Percentiles rank a stretch among this genome's conserved stretches.
These are phyloP conservation scores for Sesia bembeciformis DNA, from an alignment of 2,888 invertebrate species.

Conservation along the genomic window DNA sequence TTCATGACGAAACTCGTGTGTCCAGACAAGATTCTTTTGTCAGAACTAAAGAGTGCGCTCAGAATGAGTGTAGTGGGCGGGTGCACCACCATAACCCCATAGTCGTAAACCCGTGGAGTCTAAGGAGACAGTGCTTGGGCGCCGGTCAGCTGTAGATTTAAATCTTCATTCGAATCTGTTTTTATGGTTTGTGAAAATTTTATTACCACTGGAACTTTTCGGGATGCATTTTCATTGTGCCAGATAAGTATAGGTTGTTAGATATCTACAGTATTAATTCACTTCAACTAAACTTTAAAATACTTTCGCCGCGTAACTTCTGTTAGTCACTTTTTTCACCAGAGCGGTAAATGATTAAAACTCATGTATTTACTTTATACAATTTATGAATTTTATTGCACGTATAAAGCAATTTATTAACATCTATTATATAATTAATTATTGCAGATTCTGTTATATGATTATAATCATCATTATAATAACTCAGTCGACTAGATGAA, in stretches of 20 bases:
- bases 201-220: slow-evolving; percentile 22
- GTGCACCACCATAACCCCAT: slow-evolving; percentile 24
- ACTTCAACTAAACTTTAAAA: too few species aligned
- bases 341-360: too few species aligned
- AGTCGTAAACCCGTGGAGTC: slow-evolving; percentile 32
- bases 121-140: slow-evolving; percentile 26
- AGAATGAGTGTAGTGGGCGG: slow-evolving; percentile 25
- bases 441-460: neutral
- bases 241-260: too few species aligned
- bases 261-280: too few species aligned
- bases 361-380: too few species aligned
- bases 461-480: slow-evolving; percentile 12
- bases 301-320: too few species aligned
- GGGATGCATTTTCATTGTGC: slow-evolving; percentile 6
- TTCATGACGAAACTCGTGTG: slow-evolving; percentile 9
- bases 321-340: too few species aligned
- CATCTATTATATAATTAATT: neutral
- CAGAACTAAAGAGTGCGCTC: slow-evolving; percentile 17
- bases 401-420: too few species aligned
- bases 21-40: slow-evolving; percentile 14
- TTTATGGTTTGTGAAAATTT: slow-evolving; percentile 38
- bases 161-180: slow-evolving; percentile 29
- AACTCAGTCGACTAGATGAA: slow-evolving; percentile 29
- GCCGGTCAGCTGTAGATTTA: slow-evolving; percentile 24
- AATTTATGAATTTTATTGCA: too few species aligned